Percentiles rank a stretch among this genome's conserved stretches.
Evolutionary conservation across 2,113 vertebrate genomes (phyloP).

Genomic region (Muscicapa adusta): DNA sequence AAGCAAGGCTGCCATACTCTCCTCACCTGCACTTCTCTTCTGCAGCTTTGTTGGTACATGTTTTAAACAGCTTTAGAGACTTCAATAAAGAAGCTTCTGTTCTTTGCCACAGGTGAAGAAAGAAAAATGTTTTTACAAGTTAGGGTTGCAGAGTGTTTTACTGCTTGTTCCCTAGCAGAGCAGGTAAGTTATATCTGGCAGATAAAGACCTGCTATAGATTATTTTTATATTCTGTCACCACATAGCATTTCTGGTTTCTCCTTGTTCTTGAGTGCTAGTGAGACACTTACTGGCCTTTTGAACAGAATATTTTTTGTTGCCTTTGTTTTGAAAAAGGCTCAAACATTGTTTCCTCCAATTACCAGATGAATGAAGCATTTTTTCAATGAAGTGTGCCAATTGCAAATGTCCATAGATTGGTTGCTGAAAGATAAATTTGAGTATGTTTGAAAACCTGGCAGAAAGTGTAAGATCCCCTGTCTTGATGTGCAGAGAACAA

Average conservation of each 20-base stretch:
- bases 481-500: not conserved
- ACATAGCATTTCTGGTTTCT: not conserved
- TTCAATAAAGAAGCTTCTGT: conserved; percentile 14
- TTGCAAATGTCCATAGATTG: not conserved
- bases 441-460: not conserved
- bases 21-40: not conserved
- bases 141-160: not conserved
- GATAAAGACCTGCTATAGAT: not conserved
- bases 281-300: not conserved
- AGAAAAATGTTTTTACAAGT: conserved; percentile 33
- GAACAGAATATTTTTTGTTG: not conserved
- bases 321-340: not conserved
- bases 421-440: not conserved
- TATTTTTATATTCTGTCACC: conserved; percentile 29
- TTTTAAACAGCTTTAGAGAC: conserved; percentile 21
- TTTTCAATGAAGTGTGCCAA: not conserved
- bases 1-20: not conserved
- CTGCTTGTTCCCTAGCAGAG: not conserved
- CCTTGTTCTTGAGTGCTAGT: not conserved
- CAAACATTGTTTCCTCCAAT: not conserved
- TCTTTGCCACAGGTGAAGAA: conserved; percentile 14
- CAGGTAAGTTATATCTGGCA: conserved; percentile 23
- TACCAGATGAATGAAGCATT: not conserved
- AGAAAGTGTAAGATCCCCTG: not conserved
- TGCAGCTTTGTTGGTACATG: not conserved